These are phyloP conservation scores for Orthonyx spaldingii DNA, from an alignment of 2,113 vertebrate genomes.

Conservation along the genomic window DNA sequence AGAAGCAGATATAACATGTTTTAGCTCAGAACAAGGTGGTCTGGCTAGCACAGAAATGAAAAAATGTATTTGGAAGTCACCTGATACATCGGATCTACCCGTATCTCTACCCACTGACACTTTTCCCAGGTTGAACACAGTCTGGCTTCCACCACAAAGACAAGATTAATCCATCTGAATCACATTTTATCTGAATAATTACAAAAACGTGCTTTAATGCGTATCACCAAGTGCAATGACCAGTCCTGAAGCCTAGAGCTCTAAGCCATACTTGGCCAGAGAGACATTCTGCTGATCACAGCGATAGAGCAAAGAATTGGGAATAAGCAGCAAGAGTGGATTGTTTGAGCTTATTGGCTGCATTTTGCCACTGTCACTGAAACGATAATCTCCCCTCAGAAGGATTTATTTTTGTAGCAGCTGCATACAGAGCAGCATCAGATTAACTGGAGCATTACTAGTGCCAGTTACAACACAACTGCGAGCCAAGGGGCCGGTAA, in stretches of 20 bases:
- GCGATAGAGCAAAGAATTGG: not conserved
- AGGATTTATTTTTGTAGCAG: slow-evolving; percentile 44
- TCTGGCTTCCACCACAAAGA: not conserved
- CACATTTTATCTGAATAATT: not conserved
- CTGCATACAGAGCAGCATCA: slow-evolving; percentile 25
- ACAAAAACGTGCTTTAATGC: not conserved
- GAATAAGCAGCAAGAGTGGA: slow-evolving; percentile 3
- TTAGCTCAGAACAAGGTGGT: not conserved
- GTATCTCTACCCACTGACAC: not conserved
- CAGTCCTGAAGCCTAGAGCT: not conserved
- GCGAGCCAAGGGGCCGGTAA: not conserved
- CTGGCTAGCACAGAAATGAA: not conserved
- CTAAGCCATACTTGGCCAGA: not conserved
- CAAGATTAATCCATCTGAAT: not conserved
- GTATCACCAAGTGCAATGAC: not conserved
- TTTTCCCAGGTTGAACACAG: not conserved
- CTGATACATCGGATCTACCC: not conserved
- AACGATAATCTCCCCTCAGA: not conserved
- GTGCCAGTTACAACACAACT: not conserved
- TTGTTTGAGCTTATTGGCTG: slow-evolving; percentile 23
- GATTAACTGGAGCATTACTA: slow-evolving; percentile 35
- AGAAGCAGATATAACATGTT: not conserved
- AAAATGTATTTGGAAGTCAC: not conserved
- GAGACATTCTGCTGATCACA: not conserved
- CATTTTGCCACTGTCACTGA: slow-evolving; percentile 37